These are phyloP conservation scores for Pontoporia blainvillei DNA, from an alignment of 2,113 vertebrate species.

Conservation along the genomic window DNA sequence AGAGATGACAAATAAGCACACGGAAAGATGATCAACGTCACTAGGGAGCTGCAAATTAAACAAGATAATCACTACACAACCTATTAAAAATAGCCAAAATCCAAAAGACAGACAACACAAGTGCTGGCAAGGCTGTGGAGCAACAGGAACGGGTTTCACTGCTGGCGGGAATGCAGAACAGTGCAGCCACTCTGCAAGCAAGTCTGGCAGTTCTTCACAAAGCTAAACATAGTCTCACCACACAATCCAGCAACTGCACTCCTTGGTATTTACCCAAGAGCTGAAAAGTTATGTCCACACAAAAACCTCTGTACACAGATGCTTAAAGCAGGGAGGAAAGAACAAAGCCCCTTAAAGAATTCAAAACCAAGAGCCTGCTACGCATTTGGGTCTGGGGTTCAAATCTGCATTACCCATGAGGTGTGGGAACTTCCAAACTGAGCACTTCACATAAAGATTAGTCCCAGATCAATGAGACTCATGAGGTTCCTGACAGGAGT, in stretches of 20 bases:
- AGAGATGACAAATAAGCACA: not conserved
- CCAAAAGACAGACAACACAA: not conserved
- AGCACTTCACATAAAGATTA: not conserved
- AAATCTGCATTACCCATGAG: not conserved
- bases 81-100: not conserved
- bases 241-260: not conserved
- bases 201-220: not conserved
- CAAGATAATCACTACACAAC: not conserved
- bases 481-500: not conserved
- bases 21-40: not conserved
- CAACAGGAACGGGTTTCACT: not conserved
- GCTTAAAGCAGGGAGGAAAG: not conserved
- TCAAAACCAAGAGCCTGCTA: not conserved
- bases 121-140: not conserved
- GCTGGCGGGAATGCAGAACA: not conserved
- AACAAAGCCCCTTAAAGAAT: not conserved
- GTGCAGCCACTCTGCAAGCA: not conserved
- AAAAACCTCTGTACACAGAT: not conserved
- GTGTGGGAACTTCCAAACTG: not conserved
- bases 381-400: not conserved
- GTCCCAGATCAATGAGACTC: not conserved
- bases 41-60: not conserved
- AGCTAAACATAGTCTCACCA: not conserved
- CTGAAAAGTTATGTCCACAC: not conserved
- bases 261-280: not conserved